Evolutionary conservation across 2,113 vertebrate species (phyloP), one percentile per base, ranked within the genome.

Genomic region (Psephotus haematonotus): DNA sequence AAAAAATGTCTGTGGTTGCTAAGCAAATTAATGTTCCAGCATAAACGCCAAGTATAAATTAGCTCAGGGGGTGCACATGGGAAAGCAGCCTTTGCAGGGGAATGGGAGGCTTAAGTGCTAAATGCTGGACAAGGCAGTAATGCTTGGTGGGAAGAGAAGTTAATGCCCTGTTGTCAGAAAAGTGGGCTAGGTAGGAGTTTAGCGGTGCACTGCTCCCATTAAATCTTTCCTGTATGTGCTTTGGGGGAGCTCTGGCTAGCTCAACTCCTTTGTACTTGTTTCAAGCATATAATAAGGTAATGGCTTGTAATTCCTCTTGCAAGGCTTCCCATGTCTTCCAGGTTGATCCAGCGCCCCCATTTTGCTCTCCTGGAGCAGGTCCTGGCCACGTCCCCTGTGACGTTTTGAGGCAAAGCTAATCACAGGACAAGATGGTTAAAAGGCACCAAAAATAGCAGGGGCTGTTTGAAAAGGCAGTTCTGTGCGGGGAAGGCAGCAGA

Each of bases 381-480:
- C 71, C 60, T 17, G 67, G 33, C 93, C 4, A 4, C 37, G 59
- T 71, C 37, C 39, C 39, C 74, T 4, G 8, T 5, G 44, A 50
- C 1, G 3, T 64, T 95, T 20, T 37, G 52, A 47, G 63, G 62
- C 53, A 79, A 46, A 95, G 72, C 70, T 60, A 80, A 53, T 90
- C 81, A 76, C 39, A 75, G 4, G 29, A 23, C 6, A 55, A 75
- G 82, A 65, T 17, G 39, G 57, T 76, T 80, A 50, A 93, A 93
- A 92, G 46, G 52, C 65, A 59, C 65, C 27, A 15, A 87, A 59
- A 90, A 92, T 72, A 96, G 77, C 76, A 33, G 64, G 41, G 39
- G 20, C 77, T 72, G 37, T 28, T 91, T 91, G 86, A 93, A 88
- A 96, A 97, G 60, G 90, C 71, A 82, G 85, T 70, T 85, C 43